Evolutionary conservation across 2,797 vertebrate genomes (phyloP).

Genomic region (Silurus lanzhouensis): DNA sequence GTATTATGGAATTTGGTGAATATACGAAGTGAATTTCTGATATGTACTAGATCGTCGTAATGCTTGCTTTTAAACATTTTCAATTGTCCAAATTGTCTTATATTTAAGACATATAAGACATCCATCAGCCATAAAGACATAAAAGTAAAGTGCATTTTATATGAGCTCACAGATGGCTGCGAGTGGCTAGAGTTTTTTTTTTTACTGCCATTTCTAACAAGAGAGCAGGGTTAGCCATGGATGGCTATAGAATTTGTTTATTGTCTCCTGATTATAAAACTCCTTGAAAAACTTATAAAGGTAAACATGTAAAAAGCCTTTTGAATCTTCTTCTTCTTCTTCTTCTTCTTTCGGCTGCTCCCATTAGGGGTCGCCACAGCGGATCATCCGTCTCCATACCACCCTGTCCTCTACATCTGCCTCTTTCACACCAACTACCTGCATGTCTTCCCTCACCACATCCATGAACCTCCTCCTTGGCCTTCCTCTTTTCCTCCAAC

Average conservation of each 20-base stretch:
- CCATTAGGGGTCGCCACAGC: too few relatives aligned
- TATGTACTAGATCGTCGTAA: not conserved
- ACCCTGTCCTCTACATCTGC: too few relatives aligned
- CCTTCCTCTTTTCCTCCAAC: too few relatives aligned
- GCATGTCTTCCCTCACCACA: too few relatives aligned
- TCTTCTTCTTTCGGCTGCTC: too few relatives aligned
- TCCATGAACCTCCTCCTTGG: too few relatives aligned
- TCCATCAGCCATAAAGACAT: not conserved
- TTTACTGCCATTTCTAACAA: not conserved
- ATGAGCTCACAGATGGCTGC: not conserved
- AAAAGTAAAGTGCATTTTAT: not conserved
- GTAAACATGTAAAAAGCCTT: not conserved
- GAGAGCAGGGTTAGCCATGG: not conserved
- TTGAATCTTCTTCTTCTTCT: too few relatives aligned
- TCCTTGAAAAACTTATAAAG: not conserved
- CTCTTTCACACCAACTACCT: too few relatives aligned
- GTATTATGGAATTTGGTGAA: constrained; percentile 35
- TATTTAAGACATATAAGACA: not conserved
- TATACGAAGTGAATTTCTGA: not conserved
- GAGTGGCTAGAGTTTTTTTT: not conserved
- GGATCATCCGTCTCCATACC: too few relatives aligned
- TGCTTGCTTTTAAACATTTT: not conserved
- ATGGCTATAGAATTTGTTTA: not conserved
- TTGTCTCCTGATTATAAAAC: not conserved
- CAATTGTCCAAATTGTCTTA: too few relatives aligned